phyloP scores from a whole-genome alignment of 2,113 vertebrate genomes.

The Chloropsis hardwickii region DNA sequence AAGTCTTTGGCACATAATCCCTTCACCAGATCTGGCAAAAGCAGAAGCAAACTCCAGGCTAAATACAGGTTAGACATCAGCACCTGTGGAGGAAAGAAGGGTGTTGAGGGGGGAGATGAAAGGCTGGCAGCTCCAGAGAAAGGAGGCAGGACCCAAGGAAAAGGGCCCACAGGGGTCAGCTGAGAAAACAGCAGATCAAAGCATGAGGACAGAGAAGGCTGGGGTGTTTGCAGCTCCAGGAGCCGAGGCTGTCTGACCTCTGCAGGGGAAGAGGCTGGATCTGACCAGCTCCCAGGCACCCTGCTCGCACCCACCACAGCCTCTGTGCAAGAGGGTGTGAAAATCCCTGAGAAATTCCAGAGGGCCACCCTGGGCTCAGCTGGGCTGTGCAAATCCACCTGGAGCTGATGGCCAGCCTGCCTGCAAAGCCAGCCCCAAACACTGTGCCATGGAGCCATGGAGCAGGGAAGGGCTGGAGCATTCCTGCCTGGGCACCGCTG shows the following conservation, averaged over 20 bases:
- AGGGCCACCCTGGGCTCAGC: background rate
- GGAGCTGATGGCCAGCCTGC: background rate
- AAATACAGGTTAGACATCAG: background rate
- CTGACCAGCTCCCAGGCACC: background rate
- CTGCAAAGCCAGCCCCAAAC: background rate
- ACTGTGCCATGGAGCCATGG: fast-evolving
- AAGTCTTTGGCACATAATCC: background rate
- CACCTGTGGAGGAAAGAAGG: background rate
- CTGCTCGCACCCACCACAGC: background rate
- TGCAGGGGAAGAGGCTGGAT: background rate
- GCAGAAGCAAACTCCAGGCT: background rate
- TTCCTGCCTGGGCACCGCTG: background rate
- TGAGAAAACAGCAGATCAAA: background rate
- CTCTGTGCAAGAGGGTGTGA: background rate
- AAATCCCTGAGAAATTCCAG: constrained; percentile 23
- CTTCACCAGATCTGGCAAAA: background rate
- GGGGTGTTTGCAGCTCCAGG: fast-evolving
- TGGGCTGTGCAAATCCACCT: background rate
- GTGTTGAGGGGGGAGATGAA: background rate
- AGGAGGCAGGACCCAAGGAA: background rate
- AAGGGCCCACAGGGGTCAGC: background rate
- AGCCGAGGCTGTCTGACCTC: background rate
- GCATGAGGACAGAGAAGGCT: background rate
- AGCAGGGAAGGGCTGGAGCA: background rate
- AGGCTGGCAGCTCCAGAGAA: background rate